phyloP scores from a whole-genome alignment of 2,797 vertebrate species.

The Platyrinchus mystaceus region DNA sequence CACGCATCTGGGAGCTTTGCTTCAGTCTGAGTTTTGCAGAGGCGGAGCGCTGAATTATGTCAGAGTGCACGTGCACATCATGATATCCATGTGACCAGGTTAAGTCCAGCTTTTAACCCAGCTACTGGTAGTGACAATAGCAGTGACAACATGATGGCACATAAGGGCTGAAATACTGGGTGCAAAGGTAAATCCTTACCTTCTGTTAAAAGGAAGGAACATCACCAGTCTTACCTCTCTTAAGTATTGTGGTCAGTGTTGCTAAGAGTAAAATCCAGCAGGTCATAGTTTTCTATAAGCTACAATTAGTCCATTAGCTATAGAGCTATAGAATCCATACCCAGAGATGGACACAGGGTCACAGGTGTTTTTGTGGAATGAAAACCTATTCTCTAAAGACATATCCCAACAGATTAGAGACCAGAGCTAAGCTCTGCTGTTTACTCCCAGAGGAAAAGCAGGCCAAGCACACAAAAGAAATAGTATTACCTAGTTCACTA shows the following conservation, averaged over 20 bases:
- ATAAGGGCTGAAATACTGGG: neutral
- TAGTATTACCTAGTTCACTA: neutral
- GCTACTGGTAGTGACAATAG: neutral
- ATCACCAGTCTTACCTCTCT: neutral
- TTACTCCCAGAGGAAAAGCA: neutral
- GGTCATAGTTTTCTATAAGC: neutral
- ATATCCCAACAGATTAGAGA: neutral
- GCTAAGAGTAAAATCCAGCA: neutral
- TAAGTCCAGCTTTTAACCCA: neutral
- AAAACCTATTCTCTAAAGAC: neutral
- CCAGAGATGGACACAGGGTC: neutral
- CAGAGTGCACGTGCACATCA: neutral
- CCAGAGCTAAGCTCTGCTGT: neutral
- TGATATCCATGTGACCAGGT: fast-evolving
- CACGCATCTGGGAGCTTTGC: fast-evolving
- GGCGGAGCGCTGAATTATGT: fast-evolving
- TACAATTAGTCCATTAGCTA: neutral
- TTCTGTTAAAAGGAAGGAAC: neutral
- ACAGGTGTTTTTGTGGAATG: neutral
- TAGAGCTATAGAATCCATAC: neutral
- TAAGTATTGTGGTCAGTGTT: neutral
- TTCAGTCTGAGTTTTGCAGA: neutral
- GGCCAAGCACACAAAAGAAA: neutral
- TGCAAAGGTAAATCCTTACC: neutral
- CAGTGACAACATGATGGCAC: neutral